Percentiles rank a stretch among this genome's conserved stretches.
These are phyloP conservation scores for Penaeus vannamei DNA, from an alignment of 1,140 invertebrate genomes.

Conservation along the genomic window DNA sequence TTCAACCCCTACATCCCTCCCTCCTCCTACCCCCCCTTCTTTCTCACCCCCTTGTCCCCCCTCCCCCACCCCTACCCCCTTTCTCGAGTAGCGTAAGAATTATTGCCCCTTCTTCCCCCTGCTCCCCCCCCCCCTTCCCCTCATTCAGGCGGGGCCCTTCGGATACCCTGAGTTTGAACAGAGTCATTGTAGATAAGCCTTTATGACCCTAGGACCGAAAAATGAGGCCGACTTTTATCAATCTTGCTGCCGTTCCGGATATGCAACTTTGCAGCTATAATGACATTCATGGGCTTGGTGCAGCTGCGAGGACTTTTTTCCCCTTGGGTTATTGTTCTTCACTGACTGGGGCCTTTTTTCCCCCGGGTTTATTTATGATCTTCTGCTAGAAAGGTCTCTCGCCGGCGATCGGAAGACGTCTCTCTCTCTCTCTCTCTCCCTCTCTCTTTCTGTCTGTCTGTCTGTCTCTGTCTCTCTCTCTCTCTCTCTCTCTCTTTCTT, in stretches of 20 bases:
- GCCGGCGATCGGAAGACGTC: constrained; percentile 6
- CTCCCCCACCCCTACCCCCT: neutral
- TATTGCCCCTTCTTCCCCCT: neutral
- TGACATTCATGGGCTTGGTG: constrained; percentile 53
- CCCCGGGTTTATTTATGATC: constrained; percentile 5
- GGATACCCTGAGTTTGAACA: constrained; percentile 59
- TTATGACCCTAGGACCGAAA: constrained; percentile 48
- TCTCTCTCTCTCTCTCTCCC: constrained; percentile 11
- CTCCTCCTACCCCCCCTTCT: neutral
- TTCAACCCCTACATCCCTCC: neutral
- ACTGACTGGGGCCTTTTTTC: neutral
- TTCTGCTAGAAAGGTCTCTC: neutral
- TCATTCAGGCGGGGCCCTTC: constrained; percentile 54
- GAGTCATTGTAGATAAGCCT: constrained; percentile 65
- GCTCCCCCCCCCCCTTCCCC: neutral
- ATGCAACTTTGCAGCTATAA: constrained; percentile 54
- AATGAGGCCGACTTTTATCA: constrained; percentile 49
- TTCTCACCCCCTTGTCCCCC: neutral
- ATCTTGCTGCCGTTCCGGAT: constrained; percentile 53
- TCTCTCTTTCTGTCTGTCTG: neutral
- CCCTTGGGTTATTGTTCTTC: constrained; percentile 1
- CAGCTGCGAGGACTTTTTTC: neutral
- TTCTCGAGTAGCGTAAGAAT: neutral
- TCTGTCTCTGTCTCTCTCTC: constrained; percentile 24
- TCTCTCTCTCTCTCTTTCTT: neutral